Base-by-base conservation (phyloP, 2,888 invertebrate genomes). In the Drosophila kanekoi region DNA sequence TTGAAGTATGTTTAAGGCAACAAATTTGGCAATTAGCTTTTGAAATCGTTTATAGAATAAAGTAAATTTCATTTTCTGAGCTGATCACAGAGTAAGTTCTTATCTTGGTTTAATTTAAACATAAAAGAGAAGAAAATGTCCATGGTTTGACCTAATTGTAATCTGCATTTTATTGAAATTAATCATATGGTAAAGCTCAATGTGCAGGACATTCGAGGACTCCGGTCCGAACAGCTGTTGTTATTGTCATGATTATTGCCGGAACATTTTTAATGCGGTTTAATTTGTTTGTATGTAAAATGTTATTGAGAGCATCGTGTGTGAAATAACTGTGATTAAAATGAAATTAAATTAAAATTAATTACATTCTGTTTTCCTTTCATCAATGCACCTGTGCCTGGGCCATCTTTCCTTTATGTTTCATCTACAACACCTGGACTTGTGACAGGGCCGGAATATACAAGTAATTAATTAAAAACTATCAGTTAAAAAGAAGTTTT, bases 301-400 rank as follows among this genome's bases (percentile, higher is more conserved):
- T 53, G 51, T 38, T 68, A 23, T 48, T 56, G 35, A 47, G 23
- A 32, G 38, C 33, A 20, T 8, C 38, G 32, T 47, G 43, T 52
- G 47, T 10, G 33, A 43, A 56, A 65, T 71, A 38, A 40, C 13
- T 40, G 52, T 51, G 56, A 87, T 84, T 81, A 83, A 84, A 78
- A 73, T 59, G 68, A 76, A 72, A 84, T 88, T 84, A 80, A 76
- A 66, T 69, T 70, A 52, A 61, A 73, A 83, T 88, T 68, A 81
- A 87, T 87, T 69, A 65, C 28, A 49, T 43, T 56, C 18, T 49
- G 23, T 9, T 20, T 43, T n/a, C 10, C 4, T 18, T 37, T 14
- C 18, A 6, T 35, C n/a, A 10, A 37, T 14, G 16, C 38, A 40
- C n/a, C 40, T 33, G 40, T 23, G 13, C 37, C 41, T 18, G 18